Conservation (phyloP, 2,888 invertebrate genomes). For the Eupithecia dodoneata region DNA sequence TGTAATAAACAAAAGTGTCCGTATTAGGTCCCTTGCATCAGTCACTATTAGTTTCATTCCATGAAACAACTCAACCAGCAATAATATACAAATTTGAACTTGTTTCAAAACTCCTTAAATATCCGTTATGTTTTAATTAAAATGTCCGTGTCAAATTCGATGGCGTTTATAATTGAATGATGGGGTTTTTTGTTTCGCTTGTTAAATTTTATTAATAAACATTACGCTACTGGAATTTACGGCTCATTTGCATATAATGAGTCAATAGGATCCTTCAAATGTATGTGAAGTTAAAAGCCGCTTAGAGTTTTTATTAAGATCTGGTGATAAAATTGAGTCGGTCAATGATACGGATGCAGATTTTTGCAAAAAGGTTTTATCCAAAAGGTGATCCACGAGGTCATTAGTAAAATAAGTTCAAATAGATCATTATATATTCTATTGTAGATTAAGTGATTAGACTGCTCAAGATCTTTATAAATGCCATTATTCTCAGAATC, state of each 20-base stretch:
- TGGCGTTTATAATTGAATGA: not conserved
- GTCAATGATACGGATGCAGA: constrained; percentile 39
- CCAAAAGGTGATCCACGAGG: not conserved
- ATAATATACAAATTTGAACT: not conserved
- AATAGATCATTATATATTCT: not conserved
- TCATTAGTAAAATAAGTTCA: not conserved
- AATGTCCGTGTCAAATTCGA: not conserved
- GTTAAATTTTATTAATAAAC: constrained; percentile 6
- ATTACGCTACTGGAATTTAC: constrained; percentile 10
- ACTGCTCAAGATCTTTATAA: not conserved
- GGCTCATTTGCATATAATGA: constrained; percentile 21
- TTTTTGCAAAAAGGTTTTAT: constrained; percentile 23
- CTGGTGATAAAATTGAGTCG: constrained; percentile 26
- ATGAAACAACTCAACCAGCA: not conserved
- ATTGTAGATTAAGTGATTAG: not conserved
- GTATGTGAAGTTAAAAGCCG: constrained; percentile 15
- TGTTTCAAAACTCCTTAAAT: not conserved
- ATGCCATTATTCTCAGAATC: too few species aligned
- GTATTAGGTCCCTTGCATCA: not conserved
- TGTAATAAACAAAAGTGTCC: not conserved
- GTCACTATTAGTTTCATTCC: not conserved
- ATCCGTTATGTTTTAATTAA: not conserved
- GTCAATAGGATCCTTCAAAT: constrained; percentile 23
- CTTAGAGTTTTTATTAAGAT: constrained; percentile 29
- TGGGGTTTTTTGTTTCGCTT: not conserved